Evolutionary conservation across 2,888 invertebrate genomes (phyloP).

Genomic region (Trichopria drosophilae): DNA sequence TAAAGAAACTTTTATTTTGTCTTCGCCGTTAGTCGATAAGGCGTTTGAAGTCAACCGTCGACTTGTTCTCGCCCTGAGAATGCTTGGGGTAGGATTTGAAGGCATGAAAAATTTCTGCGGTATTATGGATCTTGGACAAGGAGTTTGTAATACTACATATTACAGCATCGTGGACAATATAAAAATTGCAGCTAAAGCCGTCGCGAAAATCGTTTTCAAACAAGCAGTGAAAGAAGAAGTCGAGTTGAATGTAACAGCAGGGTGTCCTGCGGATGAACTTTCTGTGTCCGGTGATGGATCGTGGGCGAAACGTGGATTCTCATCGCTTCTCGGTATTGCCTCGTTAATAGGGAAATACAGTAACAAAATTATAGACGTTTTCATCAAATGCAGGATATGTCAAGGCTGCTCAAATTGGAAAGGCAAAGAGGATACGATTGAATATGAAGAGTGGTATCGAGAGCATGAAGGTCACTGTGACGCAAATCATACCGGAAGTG

Average conservation of each 20-base stretch:
- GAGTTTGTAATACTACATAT: slow-evolving; percentile 19
- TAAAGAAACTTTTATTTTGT: slow-evolving; percentile 14
- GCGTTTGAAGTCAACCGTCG: slow-evolving; percentile 24
- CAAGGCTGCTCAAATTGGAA: slow-evolving; percentile 18
- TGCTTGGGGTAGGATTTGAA: slow-evolving; percentile 23
- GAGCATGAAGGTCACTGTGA: slow-evolving; percentile 7
- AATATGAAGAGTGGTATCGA: slow-evolving; percentile 15
- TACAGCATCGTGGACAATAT: slow-evolving; percentile 15
- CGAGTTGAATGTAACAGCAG: slow-evolving; percentile 11
- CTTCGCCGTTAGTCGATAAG: slow-evolving; percentile 22
- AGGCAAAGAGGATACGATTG: slow-evolving; percentile 12
- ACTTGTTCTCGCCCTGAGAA: slow-evolving; percentile 19
- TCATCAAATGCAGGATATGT: slow-evolving; percentile 18
- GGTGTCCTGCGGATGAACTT: slow-evolving; percentile 6
- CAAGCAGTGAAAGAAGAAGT: slow-evolving; percentile 25
- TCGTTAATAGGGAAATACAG: slow-evolving; percentile 18
- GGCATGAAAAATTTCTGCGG: slow-evolving; percentile 19
- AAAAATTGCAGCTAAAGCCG: slow-evolving; percentile 19
- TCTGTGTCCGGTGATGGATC: slow-evolving; percentile 24
- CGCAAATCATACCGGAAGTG: too few species aligned
- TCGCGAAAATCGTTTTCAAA: slow-evolving; percentile 20
- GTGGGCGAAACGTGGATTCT: too few species aligned
- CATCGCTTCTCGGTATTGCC: slow-evolving; percentile 16
- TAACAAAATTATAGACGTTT: slow-evolving; percentile 20
- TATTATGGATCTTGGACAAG: slow-evolving; percentile 25